These are phyloP conservation scores for Tinamus major DNA, from an alignment of 2,797 vertebrate genomes.

Conservation along the genomic window DNA sequence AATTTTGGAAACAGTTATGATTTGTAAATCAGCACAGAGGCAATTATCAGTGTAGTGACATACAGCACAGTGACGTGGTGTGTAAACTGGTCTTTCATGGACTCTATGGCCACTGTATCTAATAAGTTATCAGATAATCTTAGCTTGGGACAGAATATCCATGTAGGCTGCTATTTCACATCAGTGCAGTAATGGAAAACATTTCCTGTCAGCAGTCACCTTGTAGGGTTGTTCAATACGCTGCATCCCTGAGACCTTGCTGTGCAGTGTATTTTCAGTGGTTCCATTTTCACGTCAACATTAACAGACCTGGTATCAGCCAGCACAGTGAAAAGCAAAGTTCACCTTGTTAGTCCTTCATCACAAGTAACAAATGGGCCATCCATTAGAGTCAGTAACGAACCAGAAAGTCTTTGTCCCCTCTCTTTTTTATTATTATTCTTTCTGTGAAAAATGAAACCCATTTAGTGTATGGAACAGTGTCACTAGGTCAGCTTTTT, in stretches of 20 bases:
- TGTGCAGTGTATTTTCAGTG: neutral
- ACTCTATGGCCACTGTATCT: neutral
- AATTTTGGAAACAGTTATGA: neutral
- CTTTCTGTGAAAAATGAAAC: neutral
- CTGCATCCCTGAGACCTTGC: neutral
- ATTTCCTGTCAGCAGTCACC: neutral
- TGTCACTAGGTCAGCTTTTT: neutral
- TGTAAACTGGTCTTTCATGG: neutral
- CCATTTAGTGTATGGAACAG: neutral
- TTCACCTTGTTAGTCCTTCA: neutral
- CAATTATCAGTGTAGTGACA: neutral
- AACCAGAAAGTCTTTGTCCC: neutral
- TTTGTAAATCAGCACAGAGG: neutral
- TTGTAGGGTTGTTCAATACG: neutral
- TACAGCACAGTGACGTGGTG: neutral
- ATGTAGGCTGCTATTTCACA: neutral
- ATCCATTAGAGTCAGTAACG: neutral
- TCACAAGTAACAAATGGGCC: neutral
- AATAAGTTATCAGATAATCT: neutral
- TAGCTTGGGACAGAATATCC: neutral
- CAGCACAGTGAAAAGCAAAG: neutral
- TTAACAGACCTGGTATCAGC: neutral
- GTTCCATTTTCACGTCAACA: neutral
- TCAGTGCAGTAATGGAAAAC: neutral
- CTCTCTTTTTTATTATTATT: neutral